Percentiles rank a stretch among this genome's conserved stretches.
Evolutionary conservation across 1,140 invertebrate species (phyloP).

Genomic region (Drosophila quadrilineata): DNA sequence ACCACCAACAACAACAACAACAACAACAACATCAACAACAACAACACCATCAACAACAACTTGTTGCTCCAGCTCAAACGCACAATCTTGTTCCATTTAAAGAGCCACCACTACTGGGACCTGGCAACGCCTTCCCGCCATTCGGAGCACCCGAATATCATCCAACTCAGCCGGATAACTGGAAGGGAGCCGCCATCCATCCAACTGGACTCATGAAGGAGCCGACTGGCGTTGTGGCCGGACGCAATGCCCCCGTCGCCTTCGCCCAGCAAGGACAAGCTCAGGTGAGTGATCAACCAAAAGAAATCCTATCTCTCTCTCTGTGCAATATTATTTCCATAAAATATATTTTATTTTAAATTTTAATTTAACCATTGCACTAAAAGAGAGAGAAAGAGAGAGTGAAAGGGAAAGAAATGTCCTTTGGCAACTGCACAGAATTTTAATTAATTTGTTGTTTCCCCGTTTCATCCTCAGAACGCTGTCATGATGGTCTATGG

Average conservation of each 20-base stretch:
- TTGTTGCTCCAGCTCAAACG: slow-evolving; percentile 74
- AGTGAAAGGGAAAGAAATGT: neutral
- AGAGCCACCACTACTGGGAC: slow-evolving; percentile 81
- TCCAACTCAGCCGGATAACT: slow-evolving; percentile 79
- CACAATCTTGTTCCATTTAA: slow-evolving; percentile 81
- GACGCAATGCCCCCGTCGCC: slow-evolving; percentile 77
- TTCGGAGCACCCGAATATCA: slow-evolving; percentile 80
- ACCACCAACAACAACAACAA: slow-evolving; percentile 39
- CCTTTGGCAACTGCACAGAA: slow-evolving; percentile 24
- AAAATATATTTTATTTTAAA: slow-evolving; percentile 37
- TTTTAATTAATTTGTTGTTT: slow-evolving; percentile 67
- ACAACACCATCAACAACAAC: slow-evolving; percentile 62
- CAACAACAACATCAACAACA: slow-evolving; percentile 49
- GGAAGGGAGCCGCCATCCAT: slow-evolving; percentile 79
- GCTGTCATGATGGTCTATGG: slow-evolving; percentile 99
- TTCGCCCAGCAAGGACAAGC: slow-evolving; percentile 78
- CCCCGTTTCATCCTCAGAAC: slow-evolving; percentile 82
- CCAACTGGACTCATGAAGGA: slow-evolving; percentile 81
- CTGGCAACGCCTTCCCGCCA: slow-evolving; percentile 76
- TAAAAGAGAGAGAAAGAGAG: neutral
- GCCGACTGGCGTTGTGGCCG: slow-evolving; percentile 71
- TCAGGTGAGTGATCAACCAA: slow-evolving; percentile 73
- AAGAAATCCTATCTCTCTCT: neutral
- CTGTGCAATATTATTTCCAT: slow-evolving; percentile 8
- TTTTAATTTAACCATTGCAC: slow-evolving; percentile 39